Conservation (phyloP, 2,113 vertebrate genomes). For the Thinocorus orbignyianus region DNA sequence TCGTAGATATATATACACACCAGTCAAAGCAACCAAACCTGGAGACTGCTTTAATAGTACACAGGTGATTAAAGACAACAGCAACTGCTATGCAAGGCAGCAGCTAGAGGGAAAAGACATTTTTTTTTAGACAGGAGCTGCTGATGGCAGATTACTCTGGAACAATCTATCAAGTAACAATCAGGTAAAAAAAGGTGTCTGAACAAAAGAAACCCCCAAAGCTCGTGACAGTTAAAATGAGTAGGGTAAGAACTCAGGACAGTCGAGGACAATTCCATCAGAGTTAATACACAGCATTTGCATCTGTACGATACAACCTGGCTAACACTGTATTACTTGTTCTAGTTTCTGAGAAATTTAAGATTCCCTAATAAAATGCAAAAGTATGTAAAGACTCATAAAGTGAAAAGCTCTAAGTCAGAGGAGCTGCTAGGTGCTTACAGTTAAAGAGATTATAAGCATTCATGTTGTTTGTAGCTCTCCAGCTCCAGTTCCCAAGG, state of each 20-base stretch:
- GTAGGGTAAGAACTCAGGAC: not conserved
- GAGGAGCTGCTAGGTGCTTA: not conserved
- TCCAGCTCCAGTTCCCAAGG: not conserved
- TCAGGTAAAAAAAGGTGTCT: not conserved
- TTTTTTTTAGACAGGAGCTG: not conserved
- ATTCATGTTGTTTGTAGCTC: fast-evolving
- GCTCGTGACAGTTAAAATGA: not conserved
- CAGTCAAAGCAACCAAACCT: not conserved
- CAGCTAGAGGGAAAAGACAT: not conserved
- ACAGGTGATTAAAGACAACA: not conserved
- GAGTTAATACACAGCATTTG: not conserved
- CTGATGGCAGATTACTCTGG: not conserved
- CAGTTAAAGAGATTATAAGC: not conserved
- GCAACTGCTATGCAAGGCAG: not conserved
- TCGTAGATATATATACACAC: not conserved
- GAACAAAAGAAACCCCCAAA: not conserved
- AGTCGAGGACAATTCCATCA: not conserved
- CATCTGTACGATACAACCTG: not conserved
- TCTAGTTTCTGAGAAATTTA: not conserved
- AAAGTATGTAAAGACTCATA: not conserved
- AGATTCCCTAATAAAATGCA: not conserved
- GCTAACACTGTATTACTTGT: not conserved
- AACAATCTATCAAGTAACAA: not conserved
- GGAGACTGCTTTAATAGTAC: not conserved
- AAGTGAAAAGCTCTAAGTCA: not conserved